Base-by-base conservation (phyloP, 2,113 vertebrate species). In the Larimichthys crocea region DNA sequence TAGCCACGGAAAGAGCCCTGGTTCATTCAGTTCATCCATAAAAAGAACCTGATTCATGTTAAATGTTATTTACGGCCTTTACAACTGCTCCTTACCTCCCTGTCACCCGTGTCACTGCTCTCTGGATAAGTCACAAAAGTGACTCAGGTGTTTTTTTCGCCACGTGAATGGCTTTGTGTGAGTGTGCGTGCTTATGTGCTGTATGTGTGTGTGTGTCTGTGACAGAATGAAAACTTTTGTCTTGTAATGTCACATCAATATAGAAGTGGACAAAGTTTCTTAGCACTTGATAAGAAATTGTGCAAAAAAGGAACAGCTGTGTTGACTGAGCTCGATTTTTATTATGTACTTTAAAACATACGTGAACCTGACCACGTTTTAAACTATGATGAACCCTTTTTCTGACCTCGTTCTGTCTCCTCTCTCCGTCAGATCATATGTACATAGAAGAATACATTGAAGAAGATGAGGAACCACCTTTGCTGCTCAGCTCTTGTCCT, bases 381-480 rank as follows among this genome's bases (percentile, higher is more conserved):
- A 2, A 52, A 52, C 26, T 19, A 7, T 75, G 31, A 78, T 48
- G 35, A 24, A 55, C 44, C 49, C 22, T 10, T 73, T 24, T 1
- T 46, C 46, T 64, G 44, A 52, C 57, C 3, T 59, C 2, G 64
- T 0, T 49, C 17, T 70, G 17, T 29, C 53, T 62, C 29, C 22
- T 60, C 0, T 49, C 19, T 71, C 29, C 57, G 65, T 15, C 66
- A 95, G 94, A 90, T 95, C 94, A 89, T 95, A 95, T 94, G 93
- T 69, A 89, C 91, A 94, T 93, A 94, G 93, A 92, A 74, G 93
- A 94, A 89, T 84, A 89, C 89, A 62, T 91, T 93, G 93, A 94
- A 94, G 94, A 96, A 92, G 95, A 96, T 91, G 94, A 95, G 63
- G 94, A 94, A 92, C 93, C 92, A 92, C 91, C 91, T 94, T 88